These are phyloP conservation scores for Ficedula albicollis DNA, from an alignment of 2,797 vertebrate species.

Conservation along the genomic window DNA sequence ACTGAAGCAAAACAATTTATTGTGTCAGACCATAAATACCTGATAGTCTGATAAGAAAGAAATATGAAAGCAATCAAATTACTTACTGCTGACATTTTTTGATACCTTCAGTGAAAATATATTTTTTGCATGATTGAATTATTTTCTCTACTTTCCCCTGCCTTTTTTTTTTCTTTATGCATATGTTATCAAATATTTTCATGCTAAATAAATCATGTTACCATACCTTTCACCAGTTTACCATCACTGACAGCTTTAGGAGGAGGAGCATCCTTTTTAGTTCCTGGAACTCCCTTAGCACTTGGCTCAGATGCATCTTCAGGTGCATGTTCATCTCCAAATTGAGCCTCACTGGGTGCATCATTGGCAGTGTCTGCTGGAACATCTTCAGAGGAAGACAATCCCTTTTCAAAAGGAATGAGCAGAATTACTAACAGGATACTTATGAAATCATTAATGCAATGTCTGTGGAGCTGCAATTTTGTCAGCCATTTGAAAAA, in stretches of 20 bases:
- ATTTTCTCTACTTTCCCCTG: not conserved
- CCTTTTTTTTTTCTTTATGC: not conserved
- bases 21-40: not conserved
- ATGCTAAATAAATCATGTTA: not conserved
- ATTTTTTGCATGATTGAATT: not conserved
- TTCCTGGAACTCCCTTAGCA: slow-evolving; percentile 25
- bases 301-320: slow-evolving; percentile 54
- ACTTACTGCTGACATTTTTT: not conserved
- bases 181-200: not conserved
- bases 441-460: not conserved
- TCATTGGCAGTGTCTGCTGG: slow-evolving; percentile 47
- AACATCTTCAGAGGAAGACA: slow-evolving; percentile 64
- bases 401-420: slow-evolving; percentile 58
- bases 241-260: slow-evolving; percentile 74
- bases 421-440: not conserved
- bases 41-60: not conserved
- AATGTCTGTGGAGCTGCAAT: not conserved
- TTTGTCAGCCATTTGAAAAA: slow-evolving; percentile 12
- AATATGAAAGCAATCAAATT: not conserved
- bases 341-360: slow-evolving; percentile 14
- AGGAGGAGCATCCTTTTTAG: slow-evolving; percentile 62
- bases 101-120: not conserved
- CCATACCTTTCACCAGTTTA: slow-evolving; percentile 90
- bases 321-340: slow-evolving; percentile 40
- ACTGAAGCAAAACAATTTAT: not conserved